Percentiles rank a stretch among this genome's conserved stretches.
Conservation (phyloP, 2,888 invertebrate species). For the Aporophyla lueneburgensis region DNA sequence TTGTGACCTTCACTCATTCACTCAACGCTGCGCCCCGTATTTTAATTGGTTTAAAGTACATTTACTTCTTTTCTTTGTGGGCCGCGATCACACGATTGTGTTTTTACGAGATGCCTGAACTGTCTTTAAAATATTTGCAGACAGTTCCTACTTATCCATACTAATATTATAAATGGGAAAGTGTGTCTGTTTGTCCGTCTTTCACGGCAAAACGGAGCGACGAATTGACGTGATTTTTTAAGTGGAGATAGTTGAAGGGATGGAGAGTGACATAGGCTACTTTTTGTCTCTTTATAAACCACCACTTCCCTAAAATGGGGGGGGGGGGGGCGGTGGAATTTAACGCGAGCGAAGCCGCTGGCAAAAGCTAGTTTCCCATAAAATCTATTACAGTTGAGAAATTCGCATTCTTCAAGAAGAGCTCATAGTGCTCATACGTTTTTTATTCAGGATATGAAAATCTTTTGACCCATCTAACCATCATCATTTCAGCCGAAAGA, state of each 20-base stretch:
- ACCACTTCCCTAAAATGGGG: too few species aligned
- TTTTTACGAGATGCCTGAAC: background rate
- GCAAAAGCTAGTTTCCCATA: too few species aligned
- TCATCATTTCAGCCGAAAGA: too few species aligned
- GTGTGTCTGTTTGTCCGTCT: too few species aligned
- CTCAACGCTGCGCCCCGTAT: background rate
- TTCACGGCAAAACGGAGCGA: too few species aligned
- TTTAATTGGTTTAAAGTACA: constrained; percentile 31
- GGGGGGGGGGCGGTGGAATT: too few species aligned
- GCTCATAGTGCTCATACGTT: background rate
- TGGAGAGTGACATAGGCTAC: too few species aligned
- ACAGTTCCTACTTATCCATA: background rate
- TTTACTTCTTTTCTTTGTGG: constrained; percentile 3
- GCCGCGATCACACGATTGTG: background rate
- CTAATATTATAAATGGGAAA: too few species aligned
- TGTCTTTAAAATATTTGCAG: background rate
- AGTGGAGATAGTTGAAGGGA: too few species aligned
- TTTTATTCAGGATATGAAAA: background rate
- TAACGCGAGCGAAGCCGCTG: too few species aligned
- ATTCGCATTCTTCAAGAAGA: background rate
- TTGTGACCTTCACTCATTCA: constrained; percentile 39
- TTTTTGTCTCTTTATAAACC: too few species aligned
- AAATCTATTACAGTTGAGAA: background rate
- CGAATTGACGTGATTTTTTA: too few species aligned
- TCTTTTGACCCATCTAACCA: background rate